Base-by-base conservation (phyloP, 2,888 invertebrate species). In the Nymphalis polychloros region DNA sequence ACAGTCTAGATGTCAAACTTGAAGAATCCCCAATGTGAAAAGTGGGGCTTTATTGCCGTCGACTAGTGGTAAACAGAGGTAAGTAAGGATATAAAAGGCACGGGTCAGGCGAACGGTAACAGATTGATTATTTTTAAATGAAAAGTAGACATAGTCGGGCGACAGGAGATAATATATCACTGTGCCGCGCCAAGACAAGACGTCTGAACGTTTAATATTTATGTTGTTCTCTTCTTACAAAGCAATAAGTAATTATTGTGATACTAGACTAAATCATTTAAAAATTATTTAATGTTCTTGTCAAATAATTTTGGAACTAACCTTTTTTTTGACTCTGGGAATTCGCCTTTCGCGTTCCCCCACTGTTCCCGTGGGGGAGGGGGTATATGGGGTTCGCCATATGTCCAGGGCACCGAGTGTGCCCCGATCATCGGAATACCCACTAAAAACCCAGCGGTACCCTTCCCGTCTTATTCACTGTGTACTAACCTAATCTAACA, bases 21-120 rank as follows among this genome's bases (percentile, higher is more conserved):
- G 41, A 3, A 13, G 27, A 41, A 41, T 13, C 35, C 8, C 35
- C 13, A 41, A 41, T 41, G 8, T 41, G 10, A 2, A 10, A 41
- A 13, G 13, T 13, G 13, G 13, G 41, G 41, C 4, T 10, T 41
- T 13, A 41, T 13, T 4, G 13, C 41, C 41, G 13, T 4, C 41
- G 2, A 57, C 19, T 16, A 8, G 68, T 64, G 68, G 19, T 7
- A 27, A 49, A 17, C 13, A 46, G 55, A 55, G 61, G 1, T 6
- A 6, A 31, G 23, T 52, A 19, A n/a, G 67, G 52, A 63, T 63
- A 63, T 27, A 10, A 4, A 41, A 63, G 67, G 59, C 67, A 59
- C 35, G 27, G 53, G 27, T 61, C 6, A 53, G 4, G 46, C 7
- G 47, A 10, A 19, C 19, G 6, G 41, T 20, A 23, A 4, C 35